Conservation (phyloP, 2,113 vertebrate species). For the Anhinga rufa region DNA sequence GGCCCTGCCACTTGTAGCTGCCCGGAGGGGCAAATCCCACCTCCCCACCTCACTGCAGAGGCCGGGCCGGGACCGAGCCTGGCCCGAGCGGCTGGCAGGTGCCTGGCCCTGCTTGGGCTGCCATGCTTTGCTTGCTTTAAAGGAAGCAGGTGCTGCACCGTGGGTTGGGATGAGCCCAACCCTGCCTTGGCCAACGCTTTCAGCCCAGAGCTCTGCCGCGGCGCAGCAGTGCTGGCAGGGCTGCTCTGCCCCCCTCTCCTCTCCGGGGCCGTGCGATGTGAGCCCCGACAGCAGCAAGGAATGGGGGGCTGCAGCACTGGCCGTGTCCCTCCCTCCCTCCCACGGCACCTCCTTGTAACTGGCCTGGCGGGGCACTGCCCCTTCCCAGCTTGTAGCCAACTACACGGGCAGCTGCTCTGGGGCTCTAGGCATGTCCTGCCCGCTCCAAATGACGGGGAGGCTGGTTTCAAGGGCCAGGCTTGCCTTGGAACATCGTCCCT, state of each 20-base stretch:
- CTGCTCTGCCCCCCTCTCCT: background rate
- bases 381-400: background rate
- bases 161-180: too few species aligned
- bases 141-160: background rate
- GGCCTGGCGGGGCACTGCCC: accelerated
- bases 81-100: background rate
- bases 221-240: background rate
- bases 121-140: background rate
- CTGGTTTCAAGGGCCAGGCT: background rate
- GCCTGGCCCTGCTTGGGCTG: background rate
- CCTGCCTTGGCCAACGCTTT: background rate
- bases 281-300: background rate
- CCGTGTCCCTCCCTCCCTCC: background rate
- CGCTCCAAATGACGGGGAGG: accelerated
- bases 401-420: background rate
- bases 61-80: background rate
- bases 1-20: background rate
- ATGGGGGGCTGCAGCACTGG: background rate
- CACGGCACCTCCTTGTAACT: accelerated
- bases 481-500: background rate
- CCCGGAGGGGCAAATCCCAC: background rate
- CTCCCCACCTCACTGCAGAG: background rate
- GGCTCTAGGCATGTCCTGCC: background rate
- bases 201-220: accelerated
- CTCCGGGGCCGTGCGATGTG: accelerated